Evolutionary conservation across 2,888 invertebrate genomes (phyloP), one percentile per base, ranked within the genome.

Genomic region (Orthosia gothica): DNA sequence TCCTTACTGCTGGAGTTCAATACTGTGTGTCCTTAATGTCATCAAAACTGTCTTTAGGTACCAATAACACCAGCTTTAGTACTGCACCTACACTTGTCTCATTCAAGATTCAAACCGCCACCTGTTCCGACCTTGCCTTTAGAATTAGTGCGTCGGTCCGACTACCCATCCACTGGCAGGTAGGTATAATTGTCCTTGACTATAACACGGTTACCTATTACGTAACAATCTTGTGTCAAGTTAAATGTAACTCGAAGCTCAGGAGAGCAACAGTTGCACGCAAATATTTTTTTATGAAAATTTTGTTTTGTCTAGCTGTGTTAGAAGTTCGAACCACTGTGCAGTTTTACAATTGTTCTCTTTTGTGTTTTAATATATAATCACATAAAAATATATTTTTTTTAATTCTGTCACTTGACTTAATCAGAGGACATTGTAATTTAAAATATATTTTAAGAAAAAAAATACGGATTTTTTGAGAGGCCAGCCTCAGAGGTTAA

Each of bases 161-260:
- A 54, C 58, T 55, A 66, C 61, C 68, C 87, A 82, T 79, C 81
- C 47, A 74, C 58, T 79, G 78, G 59, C 86, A 83, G 91, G 91
- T 69, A 79, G 59, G 40, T 11, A 45, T 15, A 2, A 52, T 23
- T 57, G 90, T 86, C 91, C 91, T 91, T 91, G 84, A 82, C 69
- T 65, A 59, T 84, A 86, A 86, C 85, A 82, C 82, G 58, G 77
- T 79, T 70, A 76, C 20, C 23, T 68, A 69, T 87, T 87, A 85
- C 79, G 76, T 80, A 74, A 71, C 54, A 69, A n/a, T 61, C 18
- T 78, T 82, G 79, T 85, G 82, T 84, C 85, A 86, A 85, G 85
- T 87, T 87, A 81, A 87, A 77, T 81, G 77, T 75, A 74, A 81
- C 40, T 26, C 47, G 76, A 78, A 76, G 74, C 62, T 73, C 74